phyloP scores from a whole-genome alignment of 2,113 vertebrate species.

The Lipophrys pholis region DNA sequence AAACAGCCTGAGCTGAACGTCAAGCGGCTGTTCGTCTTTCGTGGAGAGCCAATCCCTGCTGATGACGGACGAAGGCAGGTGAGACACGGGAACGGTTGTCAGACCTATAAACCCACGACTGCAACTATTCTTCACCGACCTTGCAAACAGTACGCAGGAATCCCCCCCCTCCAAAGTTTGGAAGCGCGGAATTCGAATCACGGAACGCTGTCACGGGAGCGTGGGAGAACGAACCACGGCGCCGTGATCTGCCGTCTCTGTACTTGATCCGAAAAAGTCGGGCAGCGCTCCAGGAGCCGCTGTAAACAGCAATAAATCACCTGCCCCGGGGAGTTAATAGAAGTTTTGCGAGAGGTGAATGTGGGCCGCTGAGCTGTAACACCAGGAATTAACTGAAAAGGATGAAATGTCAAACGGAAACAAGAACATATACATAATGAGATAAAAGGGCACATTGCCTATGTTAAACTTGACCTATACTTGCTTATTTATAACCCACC shows the following conservation, averaged over 20 bases:
- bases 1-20: too few species aligned
- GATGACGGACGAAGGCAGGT: too few species aligned
- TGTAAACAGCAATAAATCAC: conserved; percentile 26
- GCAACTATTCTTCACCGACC: too few species aligned
- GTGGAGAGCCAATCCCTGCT: too few species aligned
- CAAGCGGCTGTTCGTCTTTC: too few species aligned
- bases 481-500: conserved; percentile 6
- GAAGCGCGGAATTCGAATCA: too few species aligned
- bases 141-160: too few species aligned
- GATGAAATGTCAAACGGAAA: conserved; percentile 50
- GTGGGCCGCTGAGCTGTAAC: conserved; percentile 17
- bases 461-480: conserved; percentile 13
- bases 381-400: conserved; percentile 46
- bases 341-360: conserved; percentile 34
- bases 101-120: too few species aligned
- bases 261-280: conserved; percentile 26
- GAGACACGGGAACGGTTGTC: too few species aligned
- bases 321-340: conserved; percentile 47
- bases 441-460: conserved; percentile 12
- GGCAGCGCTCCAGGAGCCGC: not conserved
- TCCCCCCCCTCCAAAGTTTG: too few species aligned
- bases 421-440: conserved; percentile 14
- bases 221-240: too few species aligned
- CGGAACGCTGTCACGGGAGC: too few species aligned
- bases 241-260: not conserved